These are phyloP conservation scores for Cyanoderma ruficeps DNA, from an alignment of 2,113 vertebrate genomes.

Conservation along the genomic window DNA sequence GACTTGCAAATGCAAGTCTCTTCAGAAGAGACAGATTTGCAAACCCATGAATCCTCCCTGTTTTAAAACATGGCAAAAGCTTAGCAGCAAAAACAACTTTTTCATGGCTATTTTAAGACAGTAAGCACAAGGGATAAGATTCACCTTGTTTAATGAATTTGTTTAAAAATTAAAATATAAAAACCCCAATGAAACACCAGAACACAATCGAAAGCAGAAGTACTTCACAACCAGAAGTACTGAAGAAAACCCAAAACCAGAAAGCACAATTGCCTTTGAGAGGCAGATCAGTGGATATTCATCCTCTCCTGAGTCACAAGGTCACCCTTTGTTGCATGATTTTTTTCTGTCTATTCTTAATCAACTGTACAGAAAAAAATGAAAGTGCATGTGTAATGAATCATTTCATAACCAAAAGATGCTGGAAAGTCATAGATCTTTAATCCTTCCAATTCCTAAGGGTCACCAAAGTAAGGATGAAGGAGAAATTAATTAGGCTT, in stretches of 20 bases:
- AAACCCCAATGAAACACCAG: accelerated
- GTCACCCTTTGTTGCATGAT: not conserved
- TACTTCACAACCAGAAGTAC: not conserved
- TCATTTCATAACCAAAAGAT: not conserved
- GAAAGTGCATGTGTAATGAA: not conserved
- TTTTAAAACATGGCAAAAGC: not conserved
- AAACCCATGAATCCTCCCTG: not conserved
- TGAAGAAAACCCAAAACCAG: not conserved
- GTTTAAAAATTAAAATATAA: not conserved
- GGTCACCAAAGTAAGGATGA: not conserved
- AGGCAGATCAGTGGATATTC: not conserved
- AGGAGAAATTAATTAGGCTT: not conserved
- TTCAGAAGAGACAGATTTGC: not conserved
- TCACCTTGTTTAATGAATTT: not conserved
- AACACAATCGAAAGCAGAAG: not conserved
- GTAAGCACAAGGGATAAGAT: not conserved
- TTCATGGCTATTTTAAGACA: not conserved
- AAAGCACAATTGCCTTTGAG: not conserved
- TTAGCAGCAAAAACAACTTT: not conserved
- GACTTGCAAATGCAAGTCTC: not conserved
- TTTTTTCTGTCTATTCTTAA: not conserved
- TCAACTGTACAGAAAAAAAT: not conserved
- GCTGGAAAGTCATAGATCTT: not conserved
- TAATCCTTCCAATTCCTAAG: not conserved
- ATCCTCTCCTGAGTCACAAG: not conserved